Evolutionary conservation across 2,113 vertebrate genomes (phyloP).

Genomic region (Monarcha castaneiventris): DNA sequence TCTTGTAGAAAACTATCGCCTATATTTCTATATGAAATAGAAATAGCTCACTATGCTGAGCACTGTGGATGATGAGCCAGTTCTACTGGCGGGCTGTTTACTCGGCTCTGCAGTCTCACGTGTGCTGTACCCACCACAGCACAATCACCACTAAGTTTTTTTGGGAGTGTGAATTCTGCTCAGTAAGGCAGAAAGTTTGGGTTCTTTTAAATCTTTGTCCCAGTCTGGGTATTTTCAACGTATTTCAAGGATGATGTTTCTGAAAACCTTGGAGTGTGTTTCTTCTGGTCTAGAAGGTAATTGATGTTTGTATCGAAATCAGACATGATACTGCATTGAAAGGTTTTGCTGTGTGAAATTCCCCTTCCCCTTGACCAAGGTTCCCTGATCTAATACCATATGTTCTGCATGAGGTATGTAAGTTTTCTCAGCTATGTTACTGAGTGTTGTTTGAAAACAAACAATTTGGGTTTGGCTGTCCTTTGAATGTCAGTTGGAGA

Average conservation of each 20-base stretch:
- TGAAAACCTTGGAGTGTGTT: neutral
- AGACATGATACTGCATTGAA: neutral
- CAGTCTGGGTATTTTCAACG: neutral
- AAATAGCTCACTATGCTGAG: neutral
- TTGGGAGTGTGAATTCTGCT: neutral
- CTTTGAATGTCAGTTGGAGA: neutral
- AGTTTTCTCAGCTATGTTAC: neutral
- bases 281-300: neutral
- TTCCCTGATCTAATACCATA: neutral
- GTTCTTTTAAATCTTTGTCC: neutral
- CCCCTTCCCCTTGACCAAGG: neutral
- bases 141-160: neutral
- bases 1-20: neutral
- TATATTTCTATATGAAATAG: neutral
- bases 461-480: neutral
- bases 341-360: neutral
- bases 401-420: rapidly evolving
- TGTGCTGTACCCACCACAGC: neutral
- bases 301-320: neutral
- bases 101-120: neutral
- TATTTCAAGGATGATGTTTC: neutral
- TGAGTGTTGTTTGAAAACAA: conserved; percentile 5
- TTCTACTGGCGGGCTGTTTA: neutral
- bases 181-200: neutral
- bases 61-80: neutral